Evolutionary conservation across 2,888 invertebrate genomes (phyloP), one percentile per base, ranked within the genome.

Genomic region (Phalangium opilio): DNA sequence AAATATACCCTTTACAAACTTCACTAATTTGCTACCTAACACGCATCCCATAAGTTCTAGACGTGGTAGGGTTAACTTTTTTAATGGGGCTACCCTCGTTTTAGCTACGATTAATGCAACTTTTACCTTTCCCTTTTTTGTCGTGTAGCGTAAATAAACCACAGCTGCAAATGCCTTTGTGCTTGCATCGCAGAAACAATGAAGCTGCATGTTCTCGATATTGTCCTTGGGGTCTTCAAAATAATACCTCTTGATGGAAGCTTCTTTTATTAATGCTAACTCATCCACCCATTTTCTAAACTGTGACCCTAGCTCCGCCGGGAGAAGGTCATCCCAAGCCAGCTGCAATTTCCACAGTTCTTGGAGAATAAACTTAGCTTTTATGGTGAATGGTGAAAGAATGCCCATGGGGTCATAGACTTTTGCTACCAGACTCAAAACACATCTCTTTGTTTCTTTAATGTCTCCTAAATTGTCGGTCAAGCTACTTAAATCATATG

Each of bases 291-390:
- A 47, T 10, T 32, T 10, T 8, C n/a, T 17, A 48, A 44, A 52
- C 7, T 41, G 21, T 3, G 33, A 5, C 18, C n/a, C 18, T 10
- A 53, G 19, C 10, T 39, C 41, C 18, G 39, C 43, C 10, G 55
- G 50, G 19, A 58, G 40, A 2, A 33, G 27, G 8, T 54, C 53
- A 52, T 61, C 60, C 59, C 59, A 60, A 3, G 40, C 49, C 5
- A 54, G 7, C 2, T 52, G 43, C 12, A 38, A 20, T 15, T 48
- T 46, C 58, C 60, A 62, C 2, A 60, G 20, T 12, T 50, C 20
- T 50, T 61, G 60, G 19, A 62, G 40, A 2, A 60, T 19, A 3
- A 56, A 47, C 41, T 59, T 61, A 1, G 46, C 47, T 5, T 41
- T 17, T 36, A 53, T 47, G 11, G 27, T 49, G 18, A 51, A 50